phyloP scores from a whole-genome alignment of 2,113 vertebrate species.

The Anseranas semipalmata region DNA sequence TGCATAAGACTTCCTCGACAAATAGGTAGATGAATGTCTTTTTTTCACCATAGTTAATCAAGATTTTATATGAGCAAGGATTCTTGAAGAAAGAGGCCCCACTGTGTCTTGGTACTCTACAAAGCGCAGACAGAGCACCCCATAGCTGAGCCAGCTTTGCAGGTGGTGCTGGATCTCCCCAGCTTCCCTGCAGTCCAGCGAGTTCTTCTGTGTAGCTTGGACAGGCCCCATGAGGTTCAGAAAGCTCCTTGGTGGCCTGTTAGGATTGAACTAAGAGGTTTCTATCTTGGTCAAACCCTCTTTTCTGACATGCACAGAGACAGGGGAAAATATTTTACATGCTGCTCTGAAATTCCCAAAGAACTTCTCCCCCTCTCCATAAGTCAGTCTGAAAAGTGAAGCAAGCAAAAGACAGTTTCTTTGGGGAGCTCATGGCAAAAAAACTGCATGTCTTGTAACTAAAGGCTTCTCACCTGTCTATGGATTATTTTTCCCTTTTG shows the following conservation, averaged over 20 bases:
- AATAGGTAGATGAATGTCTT: neutral
- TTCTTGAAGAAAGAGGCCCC: too few relatives aligned
- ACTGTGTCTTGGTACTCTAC: fast-evolving
- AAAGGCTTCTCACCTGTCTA: neutral
- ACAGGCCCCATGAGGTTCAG: neutral
- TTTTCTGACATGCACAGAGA: neutral
- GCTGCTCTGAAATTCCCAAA: neutral
- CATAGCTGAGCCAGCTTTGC: too few relatives aligned
- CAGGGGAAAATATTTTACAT: neutral
- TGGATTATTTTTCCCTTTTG: neutral
- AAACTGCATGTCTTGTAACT: neutral
- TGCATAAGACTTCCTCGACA: neutral
- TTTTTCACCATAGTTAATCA: neutral
- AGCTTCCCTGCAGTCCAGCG: neutral
- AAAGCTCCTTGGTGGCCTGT: neutral
- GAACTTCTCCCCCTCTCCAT: neutral
- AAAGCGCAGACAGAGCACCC: neutral
- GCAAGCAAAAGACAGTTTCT: neutral
- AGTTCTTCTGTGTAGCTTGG: neutral
- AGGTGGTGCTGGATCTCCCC: neutral
- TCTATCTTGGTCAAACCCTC: neutral
- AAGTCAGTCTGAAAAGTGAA: neutral
- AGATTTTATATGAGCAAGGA: neutral
- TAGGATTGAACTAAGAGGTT: neutral
- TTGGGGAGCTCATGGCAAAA: neutral